Evolutionary conservation across 2,888 invertebrate genomes (phyloP), one percentile per base, ranked within the genome.

Genomic region (Epinotia demarniana): DNA sequence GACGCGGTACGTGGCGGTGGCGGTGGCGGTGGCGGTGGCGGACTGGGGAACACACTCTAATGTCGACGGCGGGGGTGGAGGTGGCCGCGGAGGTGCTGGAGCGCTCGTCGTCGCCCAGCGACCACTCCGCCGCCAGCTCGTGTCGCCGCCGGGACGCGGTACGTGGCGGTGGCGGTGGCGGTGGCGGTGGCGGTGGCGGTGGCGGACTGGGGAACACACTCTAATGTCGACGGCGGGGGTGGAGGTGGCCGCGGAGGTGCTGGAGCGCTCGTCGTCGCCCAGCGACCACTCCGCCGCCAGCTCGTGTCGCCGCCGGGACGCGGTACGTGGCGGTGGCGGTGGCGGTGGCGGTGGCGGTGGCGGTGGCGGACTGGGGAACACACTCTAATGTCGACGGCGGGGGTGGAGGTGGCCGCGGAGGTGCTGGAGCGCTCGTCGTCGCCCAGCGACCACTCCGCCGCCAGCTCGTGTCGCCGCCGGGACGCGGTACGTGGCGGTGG

Each of bases 71-170:
- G 23, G 91, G 95, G 0, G 96, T 98, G 5, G 98, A 98, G 84
- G 96, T 97, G 53, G 98, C 98, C 0, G 96, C 96, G n/a, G 98
- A 98, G 84, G 97, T 97, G 13, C 95, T 97, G 64, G 97, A 97
- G 84, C 95, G 96, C 18, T 95, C 96, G 0, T 97, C 97, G 0
- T 97, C 97, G 0, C 96, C 97, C n/a, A 97, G 97, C 80, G 97
- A 97, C 85, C 97, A 96, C 81, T 97, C 97, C 0, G 95, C 97
- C 83, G 96, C 96, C 73, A 97, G 97, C 85, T 96, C 96, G 33
- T 97, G 97, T 87, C 95, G 96, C 79, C 92, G 98, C 77, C 95
- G 97, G 79, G 98, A 98, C 93, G 92, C 97, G 89, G 97, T 98
- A 79, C 80, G 86, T 81, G 2, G 1, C n/a, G 11, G 9, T n/a